Evolutionary conservation across 2,888 invertebrate species (phyloP), one percentile per base, ranked within the genome.

Genomic region (Pheosia tremula): DNA sequence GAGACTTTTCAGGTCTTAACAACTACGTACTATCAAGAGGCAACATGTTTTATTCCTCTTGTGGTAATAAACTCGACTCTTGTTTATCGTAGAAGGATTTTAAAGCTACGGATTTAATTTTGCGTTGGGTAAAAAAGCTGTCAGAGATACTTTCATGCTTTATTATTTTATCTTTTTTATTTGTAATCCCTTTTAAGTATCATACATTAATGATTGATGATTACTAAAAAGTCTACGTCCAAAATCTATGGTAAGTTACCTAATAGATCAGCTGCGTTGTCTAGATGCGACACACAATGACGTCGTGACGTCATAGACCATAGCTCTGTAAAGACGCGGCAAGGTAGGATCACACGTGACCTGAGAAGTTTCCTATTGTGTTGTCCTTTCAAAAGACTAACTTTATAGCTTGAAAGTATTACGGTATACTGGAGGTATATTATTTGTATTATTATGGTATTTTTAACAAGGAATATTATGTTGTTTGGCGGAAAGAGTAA

Each of bases 331-430:
- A 45, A 56, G 56, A 59, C 58, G 57, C 49, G 53, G 37, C 53
- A 50, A 58, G 55, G 52, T 53, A 54, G 50, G 50, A 58, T 59
- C 38, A 47, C 57, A 47, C 56, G 56, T 56, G 56, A 53, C 45
- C 50, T 50, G 49, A 47, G 39, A 60, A 52, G 56, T 60, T 56
- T 47, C 50, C 68, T 60, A 58, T 61, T 68, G 61, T 64, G 56
- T 58, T 11, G 49, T 37, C 57, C 56, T 58, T 64, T 60, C 24
- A 58, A 13, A 5, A 10, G 13, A 24, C 37, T 53, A 53, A 37
- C 37, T 53, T 53, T 53, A 36, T 24, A 11, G 6, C 6, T 11
- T 53, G 53, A 53, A 53, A 37, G 53, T 11, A 37, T 11, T 37
- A 53, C 53, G 37, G 37, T 53, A 53, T 53, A 53, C 53, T 53